Conservation (phyloP, 2,797 vertebrate species). For the Brotula barbata region DNA sequence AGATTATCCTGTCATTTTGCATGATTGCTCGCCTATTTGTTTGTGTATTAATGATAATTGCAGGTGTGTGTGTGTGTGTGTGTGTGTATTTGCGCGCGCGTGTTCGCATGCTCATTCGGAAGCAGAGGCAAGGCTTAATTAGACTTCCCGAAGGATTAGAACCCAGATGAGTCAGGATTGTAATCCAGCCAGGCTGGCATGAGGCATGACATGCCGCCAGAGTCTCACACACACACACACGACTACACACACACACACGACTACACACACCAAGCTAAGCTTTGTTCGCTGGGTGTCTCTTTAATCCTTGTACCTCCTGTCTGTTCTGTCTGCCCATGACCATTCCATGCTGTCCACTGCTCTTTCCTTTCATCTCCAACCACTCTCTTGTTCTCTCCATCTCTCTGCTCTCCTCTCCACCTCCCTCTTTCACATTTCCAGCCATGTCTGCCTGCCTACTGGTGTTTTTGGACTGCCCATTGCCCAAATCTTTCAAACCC, state of each 20-base stretch:
- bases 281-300: slow-evolving; percentile 55
- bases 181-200: slow-evolving; percentile 73
- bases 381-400: slow-evolving; percentile 24
- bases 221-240: slow-evolving; percentile 32
- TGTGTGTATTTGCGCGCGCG: slow-evolving; percentile 26
- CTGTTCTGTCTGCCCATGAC: slow-evolving; percentile 52
- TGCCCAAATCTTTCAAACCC: slow-evolving; percentile 52
- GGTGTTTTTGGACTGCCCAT: slow-evolving; percentile 28
- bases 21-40: slow-evolving; percentile 44
- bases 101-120: slow-evolving; percentile 5
- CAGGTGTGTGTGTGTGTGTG: slow-evolving; percentile 27
- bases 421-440: no score
- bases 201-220: slow-evolving; percentile 67
- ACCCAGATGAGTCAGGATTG: slow-evolving; percentile 74
- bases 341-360: slow-evolving; percentile 51
- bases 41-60: slow-evolving; percentile 4
- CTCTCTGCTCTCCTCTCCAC: slow-evolving; percentile 1
- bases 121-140: slow-evolving; percentile 75
- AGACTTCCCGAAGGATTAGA: slow-evolving; percentile 75
- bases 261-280: slow-evolving; percentile 40
- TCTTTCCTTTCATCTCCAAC: slow-evolving; percentile 42
- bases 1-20: slow-evolving; percentile 39
- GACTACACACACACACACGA: slow-evolving; percentile 43
- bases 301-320: slow-evolving; percentile 68
- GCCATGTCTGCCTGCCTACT: background rate